Percentiles rank a stretch among this genome's conserved stretches.
phyloP scores from a whole-genome alignment of 92 coral and sea anemone genomes.

The Blastomussa wellsi region DNA sequence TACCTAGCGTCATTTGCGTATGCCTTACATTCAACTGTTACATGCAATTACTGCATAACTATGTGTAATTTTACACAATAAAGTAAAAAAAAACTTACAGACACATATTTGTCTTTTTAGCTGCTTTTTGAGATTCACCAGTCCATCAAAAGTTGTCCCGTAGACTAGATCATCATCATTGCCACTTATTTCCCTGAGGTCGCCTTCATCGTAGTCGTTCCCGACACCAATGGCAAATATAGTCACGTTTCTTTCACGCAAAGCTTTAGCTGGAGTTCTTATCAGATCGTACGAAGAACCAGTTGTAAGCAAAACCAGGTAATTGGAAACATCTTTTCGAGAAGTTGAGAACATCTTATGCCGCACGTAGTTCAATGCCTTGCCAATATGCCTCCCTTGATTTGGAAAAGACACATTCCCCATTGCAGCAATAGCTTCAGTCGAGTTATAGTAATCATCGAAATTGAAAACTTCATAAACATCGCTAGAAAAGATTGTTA shows the following conservation, averaged over 20 bases:
- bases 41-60: too few species aligned
- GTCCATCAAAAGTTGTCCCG: constrained; percentile 6
- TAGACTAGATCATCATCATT: constrained; percentile 52
- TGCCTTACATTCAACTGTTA: too few species aligned
- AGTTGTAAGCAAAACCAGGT: constrained; percentile 16
- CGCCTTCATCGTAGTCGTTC: constrained; percentile 6
- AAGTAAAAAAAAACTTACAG: neutral
- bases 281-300: constrained; percentile 19
- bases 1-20: too few species aligned
- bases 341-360: constrained; percentile 6
- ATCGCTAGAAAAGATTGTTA: constrained; percentile 1
- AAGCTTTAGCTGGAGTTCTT: constrained; percentile 31
- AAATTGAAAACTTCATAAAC: constrained; percentile 6
- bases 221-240: constrained; percentile 75
- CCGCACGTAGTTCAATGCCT: constrained; percentile 10
- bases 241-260: constrained; percentile 51
- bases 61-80: neutral
- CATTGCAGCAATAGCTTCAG: neutral
- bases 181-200: constrained; percentile 46
- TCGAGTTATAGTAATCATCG: neutral
- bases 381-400: constrained; percentile 8
- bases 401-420: neutral
- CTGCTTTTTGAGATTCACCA: neutral
- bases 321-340: constrained; percentile 12
- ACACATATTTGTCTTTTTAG: constrained; percentile 1